phyloP scores from a whole-genome alignment of 2,113 vertebrate genomes.

The Microcebus griseorufus region DNA sequence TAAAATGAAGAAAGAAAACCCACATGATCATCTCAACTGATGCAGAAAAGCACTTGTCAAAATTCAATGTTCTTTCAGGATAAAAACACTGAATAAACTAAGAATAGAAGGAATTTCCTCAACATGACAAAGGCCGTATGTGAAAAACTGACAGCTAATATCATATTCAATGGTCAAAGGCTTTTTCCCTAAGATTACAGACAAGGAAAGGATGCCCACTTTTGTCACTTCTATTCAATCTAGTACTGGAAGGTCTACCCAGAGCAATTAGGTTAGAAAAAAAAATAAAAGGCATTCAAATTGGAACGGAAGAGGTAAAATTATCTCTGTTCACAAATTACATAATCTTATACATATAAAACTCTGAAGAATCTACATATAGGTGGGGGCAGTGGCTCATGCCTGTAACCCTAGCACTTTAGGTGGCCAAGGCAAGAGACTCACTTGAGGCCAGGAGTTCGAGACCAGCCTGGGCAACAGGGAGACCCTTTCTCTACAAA shows the following conservation, averaged over 20 bases:
- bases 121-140: neutral
- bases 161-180: neutral
- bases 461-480: too few species aligned
- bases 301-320: neutral
- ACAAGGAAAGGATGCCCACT: neutral
- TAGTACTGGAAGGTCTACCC: neutral
- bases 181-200: neutral
- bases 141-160: neutral
- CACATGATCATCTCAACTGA: neutral
- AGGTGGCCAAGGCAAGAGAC: too few species aligned
- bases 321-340: neutral
- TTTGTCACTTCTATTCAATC: neutral
- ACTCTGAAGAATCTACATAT: neutral
- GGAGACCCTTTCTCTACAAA: too few species aligned
- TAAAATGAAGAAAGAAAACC: neutral
- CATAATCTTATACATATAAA: neutral
- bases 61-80: neutral
- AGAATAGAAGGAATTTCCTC: neutral
- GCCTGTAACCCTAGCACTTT: too few species aligned
- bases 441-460: too few species aligned
- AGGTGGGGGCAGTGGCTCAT: too few species aligned
- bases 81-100: neutral
- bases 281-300: conserved; percentile 4
- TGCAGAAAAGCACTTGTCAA: neutral
- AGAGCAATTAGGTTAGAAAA: neutral